Conservation (phyloP, 2,113 vertebrate species). For the Eleginops maclovinus region DNA sequence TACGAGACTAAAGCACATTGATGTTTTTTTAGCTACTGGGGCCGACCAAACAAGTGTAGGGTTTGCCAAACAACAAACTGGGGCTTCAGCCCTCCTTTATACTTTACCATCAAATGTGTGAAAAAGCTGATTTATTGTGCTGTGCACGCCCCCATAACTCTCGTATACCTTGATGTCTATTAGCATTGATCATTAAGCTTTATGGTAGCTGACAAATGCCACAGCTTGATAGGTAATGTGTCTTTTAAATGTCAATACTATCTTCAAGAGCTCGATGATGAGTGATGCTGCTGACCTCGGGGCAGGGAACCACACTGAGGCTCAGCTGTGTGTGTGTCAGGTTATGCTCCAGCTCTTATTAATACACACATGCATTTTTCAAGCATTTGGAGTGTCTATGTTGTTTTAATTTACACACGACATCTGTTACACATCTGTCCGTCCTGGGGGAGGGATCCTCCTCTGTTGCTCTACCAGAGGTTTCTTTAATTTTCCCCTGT, state of each 20-base stretch:
- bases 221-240: background rate
- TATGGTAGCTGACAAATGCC: background rate
- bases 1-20: background rate
- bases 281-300: background rate
- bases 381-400: too few relatives aligned
- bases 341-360: background rate
- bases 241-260: slow-evolving; percentile 41
- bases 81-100: background rate
- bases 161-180: background rate
- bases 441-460: too few relatives aligned
- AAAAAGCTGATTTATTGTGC: background rate
- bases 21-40: background rate
- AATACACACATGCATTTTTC: too few relatives aligned
- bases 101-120: background rate
- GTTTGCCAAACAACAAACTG: background rate
- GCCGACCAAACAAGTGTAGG: background rate
- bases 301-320: background rate
- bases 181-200: background rate
- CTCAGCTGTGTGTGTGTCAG: background rate
- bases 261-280: background rate
- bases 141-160: background rate
- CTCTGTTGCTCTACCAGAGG: too few relatives aligned
- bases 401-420: too few relatives aligned
- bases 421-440: too few relatives aligned
- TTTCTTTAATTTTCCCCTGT: too few relatives aligned